Conservation (phyloP, 2,797 vertebrate genomes). For the Premnoplex brunnescens region DNA sequence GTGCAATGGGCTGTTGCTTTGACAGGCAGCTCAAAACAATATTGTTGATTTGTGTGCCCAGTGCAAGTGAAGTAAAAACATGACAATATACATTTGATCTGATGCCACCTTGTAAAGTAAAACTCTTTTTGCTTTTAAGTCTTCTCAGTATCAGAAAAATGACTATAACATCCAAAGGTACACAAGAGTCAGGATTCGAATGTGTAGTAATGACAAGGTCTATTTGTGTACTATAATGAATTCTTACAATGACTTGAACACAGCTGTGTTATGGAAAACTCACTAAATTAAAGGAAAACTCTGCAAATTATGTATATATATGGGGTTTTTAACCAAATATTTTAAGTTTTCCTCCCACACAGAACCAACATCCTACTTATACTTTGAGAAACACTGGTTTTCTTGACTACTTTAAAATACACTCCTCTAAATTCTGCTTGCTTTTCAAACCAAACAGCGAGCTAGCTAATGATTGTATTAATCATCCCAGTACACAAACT, state of each 20-base stretch:
- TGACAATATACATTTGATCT: background rate
- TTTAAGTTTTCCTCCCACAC: background rate
- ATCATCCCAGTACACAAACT: background rate
- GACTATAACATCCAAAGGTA: background rate
- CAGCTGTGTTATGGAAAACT: background rate
- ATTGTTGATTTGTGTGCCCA: background rate
- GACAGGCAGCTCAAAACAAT: background rate
- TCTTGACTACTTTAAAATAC: background rate
- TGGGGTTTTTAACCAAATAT: background rate
- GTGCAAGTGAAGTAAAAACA: background rate
- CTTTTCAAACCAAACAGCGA: background rate
- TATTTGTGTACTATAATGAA: background rate
- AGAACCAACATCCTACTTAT: background rate
- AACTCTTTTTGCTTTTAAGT: background rate
- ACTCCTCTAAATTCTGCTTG: background rate
- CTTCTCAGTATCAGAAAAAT: background rate
- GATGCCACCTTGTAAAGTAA: background rate
- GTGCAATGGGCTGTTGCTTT: background rate
- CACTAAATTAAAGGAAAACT: background rate
- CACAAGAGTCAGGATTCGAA: background rate
- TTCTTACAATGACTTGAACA: background rate
- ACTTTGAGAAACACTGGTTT: background rate
- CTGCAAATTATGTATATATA: background rate
- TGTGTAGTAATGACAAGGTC: background rate
- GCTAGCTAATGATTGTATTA: background rate